A percentile compares a stretch with the other conserved stretches of the same genome.
phyloP scores from a whole-genome alignment of 1,140 invertebrate genomes.

The Reticulitermes speratus region DNA sequence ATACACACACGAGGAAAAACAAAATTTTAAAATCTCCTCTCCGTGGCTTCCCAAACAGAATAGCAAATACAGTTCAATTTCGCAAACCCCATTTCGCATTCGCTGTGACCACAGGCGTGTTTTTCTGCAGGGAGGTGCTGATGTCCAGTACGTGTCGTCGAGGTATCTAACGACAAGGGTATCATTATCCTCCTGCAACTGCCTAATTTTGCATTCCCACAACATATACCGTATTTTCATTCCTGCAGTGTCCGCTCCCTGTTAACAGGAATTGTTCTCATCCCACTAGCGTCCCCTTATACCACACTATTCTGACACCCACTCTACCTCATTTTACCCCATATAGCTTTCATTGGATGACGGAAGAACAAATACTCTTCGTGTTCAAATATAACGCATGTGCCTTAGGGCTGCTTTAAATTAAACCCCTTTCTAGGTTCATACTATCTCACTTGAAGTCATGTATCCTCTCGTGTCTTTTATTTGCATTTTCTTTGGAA shows the following conservation, averaged over 20 bases:
- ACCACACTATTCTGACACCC: not conserved
- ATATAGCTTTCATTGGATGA: not conserved
- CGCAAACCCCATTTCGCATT: not conserved
- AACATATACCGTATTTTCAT: not conserved
- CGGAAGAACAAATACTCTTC: not conserved
- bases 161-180: not conserved
- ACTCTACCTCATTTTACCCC: not conserved
- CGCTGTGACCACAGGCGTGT: not conserved
- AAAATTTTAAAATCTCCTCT: not conserved
- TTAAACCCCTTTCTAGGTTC: not conserved
- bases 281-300: not conserved
- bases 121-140: not conserved
- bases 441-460: not conserved
- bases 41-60: not conserved
- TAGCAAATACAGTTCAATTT: not conserved
- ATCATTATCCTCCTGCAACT: not conserved
- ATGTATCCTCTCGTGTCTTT: not conserved
- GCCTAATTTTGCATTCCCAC: conserved; percentile 10
- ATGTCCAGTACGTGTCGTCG: not conserved
- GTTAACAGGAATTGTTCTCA: not conserved
- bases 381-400: not conserved
- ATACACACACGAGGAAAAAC: not conserved
- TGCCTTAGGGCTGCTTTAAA: not conserved
- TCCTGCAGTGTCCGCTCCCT: not conserved
- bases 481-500: conserved; percentile 6